Base-by-base conservation (phyloP, 1,140 invertebrate species). In the Drosophila parvula region DNA sequence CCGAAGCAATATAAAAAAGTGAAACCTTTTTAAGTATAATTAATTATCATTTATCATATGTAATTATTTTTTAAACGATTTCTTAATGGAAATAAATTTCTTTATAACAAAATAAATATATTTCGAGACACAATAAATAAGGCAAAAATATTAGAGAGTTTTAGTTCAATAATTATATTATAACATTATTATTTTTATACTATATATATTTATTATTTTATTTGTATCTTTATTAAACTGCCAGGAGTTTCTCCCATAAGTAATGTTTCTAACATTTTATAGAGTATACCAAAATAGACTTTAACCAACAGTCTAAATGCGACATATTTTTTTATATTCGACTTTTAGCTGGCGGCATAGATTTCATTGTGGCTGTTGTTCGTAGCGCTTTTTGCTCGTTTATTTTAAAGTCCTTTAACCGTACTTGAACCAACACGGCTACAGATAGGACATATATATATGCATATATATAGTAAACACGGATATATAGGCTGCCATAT, bases 401-500 rank as follows among this genome's bases (percentile, higher is more conserved):
- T 78, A 51, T 57, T 56, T 44, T 44, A 53, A 75, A 74, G 71
- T 79, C 64, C 64, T 84, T 74, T 63, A 78, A 61, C 65, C 50
- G 43, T 75, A 71, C 69, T 71, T 71, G 75, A 63, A 80, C 56
- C 74, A 79, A 81, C 78, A 59, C 5, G 55, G 32, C 43, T n/a
- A 18, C 12, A 36, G 34, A 40, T 45, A 57, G 38, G 11, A 43
- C 45, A 34, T 38, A 32, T n/a, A 75, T 55, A 30, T 40, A 50
- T 50, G 30, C 32, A 27, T 27, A 27, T n/a, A 43, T 56, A 12
- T 6, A n/a, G n/a, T n/a, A n/a, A 5, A 16, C 36, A 38, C 5
- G 34, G 41, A 5, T 12, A 51, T 73, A 30, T 28, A 18, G 27
- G 10, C 14, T 9, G 48, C 1, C 1, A 18, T 5, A 22, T n/a